A percentile compares a stretch with the other conserved stretches of the same genome.
Evolutionary conservation across 2,113 vertebrate species (phyloP).

Genomic region (Callipepla californica): DNA sequence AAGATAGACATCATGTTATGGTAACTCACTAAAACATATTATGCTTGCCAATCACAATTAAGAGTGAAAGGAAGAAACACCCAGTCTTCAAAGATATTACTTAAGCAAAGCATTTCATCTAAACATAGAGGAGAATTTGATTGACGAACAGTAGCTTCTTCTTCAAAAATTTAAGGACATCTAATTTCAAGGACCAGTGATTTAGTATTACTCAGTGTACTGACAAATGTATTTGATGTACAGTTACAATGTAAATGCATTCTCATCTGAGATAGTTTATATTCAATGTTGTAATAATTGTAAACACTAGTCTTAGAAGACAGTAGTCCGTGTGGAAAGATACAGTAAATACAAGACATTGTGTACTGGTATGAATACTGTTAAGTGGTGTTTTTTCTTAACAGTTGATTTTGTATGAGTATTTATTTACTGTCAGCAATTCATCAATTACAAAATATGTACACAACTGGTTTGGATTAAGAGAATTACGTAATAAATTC

Average conservation of each 20-base stretch:
- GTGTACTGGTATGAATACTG: background rate
- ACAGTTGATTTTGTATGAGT: slow-evolving; percentile 3
- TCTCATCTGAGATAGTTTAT: slow-evolving; percentile 22
- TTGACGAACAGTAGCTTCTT: slow-evolving; percentile 24
- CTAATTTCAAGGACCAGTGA: slow-evolving; percentile 55
- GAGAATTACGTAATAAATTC: slow-evolving; percentile 67
- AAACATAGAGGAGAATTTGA: slow-evolving; percentile 38
- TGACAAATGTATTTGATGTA: slow-evolving; percentile 18
- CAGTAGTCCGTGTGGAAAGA: background rate
- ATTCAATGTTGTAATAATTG: background rate
- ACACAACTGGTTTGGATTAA: slow-evolving; percentile 74
- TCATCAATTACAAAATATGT: slow-evolving; percentile 66
- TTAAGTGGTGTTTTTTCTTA: background rate
- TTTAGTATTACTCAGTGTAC: slow-evolving; percentile 38
- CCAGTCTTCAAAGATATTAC: slow-evolving; percentile 57
- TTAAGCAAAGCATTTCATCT: slow-evolving; percentile 50
- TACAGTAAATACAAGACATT: background rate
- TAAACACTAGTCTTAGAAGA: background rate
- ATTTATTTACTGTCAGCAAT: slow-evolving; percentile 50
- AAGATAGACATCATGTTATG: slow-evolving; percentile 20
- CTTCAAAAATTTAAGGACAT: slow-evolving; percentile 33
- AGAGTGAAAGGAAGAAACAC: slow-evolving; percentile 58
- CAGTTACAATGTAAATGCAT: background rate
- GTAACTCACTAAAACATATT: slow-evolving; percentile 14
- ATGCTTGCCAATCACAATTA: slow-evolving; percentile 52